These are phyloP conservation scores for Enteromius paludinosus DNA, from an alignment of 2,797 vertebrate species.

Conservation along the genomic window DNA sequence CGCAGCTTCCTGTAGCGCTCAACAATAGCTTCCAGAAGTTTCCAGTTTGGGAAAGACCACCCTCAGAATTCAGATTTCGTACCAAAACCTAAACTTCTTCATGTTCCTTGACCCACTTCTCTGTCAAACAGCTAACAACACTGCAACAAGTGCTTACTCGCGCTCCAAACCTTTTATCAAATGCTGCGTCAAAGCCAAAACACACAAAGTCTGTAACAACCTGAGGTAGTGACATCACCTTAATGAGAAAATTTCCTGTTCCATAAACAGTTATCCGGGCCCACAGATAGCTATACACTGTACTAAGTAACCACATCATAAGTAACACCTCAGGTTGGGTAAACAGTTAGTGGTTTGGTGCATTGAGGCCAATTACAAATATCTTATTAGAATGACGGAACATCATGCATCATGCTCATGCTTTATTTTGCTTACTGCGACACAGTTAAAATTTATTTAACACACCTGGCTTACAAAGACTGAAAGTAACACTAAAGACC, in stretches of 20 bases:
- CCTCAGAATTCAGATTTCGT: slow-evolving; percentile 12
- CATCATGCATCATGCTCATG: too few relatives aligned
- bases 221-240: slow-evolving; percentile 48
- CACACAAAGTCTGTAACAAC: slow-evolving; percentile 15
- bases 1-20: background rate
- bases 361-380: slow-evolving; percentile 23
- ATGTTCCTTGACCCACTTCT: background rate
- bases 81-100: background rate
- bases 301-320: slow-evolving; percentile 28
- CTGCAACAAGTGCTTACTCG: slow-evolving; percentile 11
- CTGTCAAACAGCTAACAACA: background rate
- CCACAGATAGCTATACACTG: background rate
- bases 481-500: background rate
- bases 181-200: slow-evolving; percentile 19
- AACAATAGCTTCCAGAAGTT: slow-evolving; percentile 33
- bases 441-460: background rate
- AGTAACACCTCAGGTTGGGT: slow-evolving; percentile 26
- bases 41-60: slow-evolving; percentile 10
- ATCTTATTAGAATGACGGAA: background rate
- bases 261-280: background rate
- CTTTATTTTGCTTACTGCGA: background rate
- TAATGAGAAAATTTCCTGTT: slow-evolving; percentile 37
- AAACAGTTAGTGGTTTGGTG: background rate
- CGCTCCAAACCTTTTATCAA: slow-evolving; percentile 36
- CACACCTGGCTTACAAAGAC: background rate